Conservation (phyloP, 2,797 vertebrate species). For the Tolypeutes matacus region DNA sequence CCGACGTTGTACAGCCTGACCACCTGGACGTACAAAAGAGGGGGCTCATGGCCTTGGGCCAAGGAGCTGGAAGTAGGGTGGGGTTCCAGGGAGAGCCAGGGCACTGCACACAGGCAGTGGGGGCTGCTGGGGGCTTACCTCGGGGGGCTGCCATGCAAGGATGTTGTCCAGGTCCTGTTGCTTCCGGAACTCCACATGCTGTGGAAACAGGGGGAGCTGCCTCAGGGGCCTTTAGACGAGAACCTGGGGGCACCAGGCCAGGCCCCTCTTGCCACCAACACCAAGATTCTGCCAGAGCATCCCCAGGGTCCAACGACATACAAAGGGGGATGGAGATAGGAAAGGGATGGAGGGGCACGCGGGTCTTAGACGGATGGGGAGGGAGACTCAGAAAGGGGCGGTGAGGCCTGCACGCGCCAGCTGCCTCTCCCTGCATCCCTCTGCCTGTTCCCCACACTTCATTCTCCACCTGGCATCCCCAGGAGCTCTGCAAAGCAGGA, state of each 20-base stretch:
- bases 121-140: constrained; percentile 86
- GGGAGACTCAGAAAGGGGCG: not conserved
- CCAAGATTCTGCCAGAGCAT: not conserved
- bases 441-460: no score
- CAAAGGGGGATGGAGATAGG: not conserved
- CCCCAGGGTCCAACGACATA: not conserved
- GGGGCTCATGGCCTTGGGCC: no score
- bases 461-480: no score
- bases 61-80: no score
- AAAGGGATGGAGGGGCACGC: not conserved
- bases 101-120: no score
- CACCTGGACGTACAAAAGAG: no score
- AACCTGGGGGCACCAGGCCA: not conserved
- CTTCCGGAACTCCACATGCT: constrained; percentile 94
- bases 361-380: not conserved
- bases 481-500: no score
- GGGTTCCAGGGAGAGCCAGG: no score
- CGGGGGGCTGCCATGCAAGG: constrained; percentile 91
- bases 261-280: not conserved
- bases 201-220: not conserved
- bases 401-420: no score
- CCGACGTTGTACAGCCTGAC: constrained; percentile 81
- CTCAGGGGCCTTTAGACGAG: not conserved
- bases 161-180: constrained; percentile 92
- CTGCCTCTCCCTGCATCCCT: no score